Evolutionary conservation across 2,113 vertebrate genomes (phyloP).

Genomic region (Aegithalos caudatus): DNA sequence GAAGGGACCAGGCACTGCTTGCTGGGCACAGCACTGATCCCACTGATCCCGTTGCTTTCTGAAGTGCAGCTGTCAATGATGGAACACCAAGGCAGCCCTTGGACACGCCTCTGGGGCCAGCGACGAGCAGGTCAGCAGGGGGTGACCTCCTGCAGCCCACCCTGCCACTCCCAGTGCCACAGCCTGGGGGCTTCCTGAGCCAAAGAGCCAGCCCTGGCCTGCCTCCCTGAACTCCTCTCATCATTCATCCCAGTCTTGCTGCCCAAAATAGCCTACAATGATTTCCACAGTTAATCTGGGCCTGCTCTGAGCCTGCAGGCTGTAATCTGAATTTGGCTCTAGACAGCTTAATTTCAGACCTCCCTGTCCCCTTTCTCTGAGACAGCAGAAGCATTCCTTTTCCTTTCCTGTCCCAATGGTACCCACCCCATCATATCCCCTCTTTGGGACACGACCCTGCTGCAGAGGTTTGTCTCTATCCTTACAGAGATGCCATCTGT

Average conservation of each 20-base stretch:
- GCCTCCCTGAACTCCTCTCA: background rate
- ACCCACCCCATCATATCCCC: background rate
- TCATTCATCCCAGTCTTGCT: background rate
- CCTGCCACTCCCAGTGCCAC: background rate
- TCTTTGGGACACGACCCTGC: background rate
- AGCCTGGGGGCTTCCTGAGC: background rate
- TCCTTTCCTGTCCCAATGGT: background rate
- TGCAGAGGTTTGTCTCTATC: background rate
- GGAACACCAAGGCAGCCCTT: background rate
- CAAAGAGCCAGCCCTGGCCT: background rate
- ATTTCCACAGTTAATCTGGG: background rate
- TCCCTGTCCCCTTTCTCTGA: background rate
- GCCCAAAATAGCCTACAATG: conserved; percentile 30
- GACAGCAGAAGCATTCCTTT: background rate
- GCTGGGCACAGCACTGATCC: accelerated
- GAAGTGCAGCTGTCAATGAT: background rate
- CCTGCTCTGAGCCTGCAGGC: background rate
- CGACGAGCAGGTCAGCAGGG: background rate
- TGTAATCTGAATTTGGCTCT: background rate
- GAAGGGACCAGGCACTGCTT: background rate
- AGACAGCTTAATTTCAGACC: background rate
- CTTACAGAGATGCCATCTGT: background rate
- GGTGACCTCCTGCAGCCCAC: background rate
- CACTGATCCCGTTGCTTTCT: background rate
- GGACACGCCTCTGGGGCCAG: too few species aligned